phyloP scores from a whole-genome alignment of 2,113 vertebrate genomes.

The Edolisoma coerulescens region DNA sequence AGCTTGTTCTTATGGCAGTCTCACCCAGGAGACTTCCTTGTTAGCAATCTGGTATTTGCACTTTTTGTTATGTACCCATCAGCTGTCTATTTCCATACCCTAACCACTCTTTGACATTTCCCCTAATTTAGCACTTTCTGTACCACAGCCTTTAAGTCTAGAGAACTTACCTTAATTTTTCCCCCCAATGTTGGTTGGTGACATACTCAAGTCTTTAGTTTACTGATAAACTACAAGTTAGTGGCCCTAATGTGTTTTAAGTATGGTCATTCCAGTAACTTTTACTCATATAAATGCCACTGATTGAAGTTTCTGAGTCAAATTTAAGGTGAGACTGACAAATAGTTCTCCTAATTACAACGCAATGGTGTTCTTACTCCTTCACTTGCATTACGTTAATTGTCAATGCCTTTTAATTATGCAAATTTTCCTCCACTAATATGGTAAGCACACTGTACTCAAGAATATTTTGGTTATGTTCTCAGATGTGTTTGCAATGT shows the following conservation, averaged over 20 bases:
- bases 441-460: not conserved
- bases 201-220: not conserved
- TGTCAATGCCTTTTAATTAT: slow-evolving; percentile 32
- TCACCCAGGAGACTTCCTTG: not conserved
- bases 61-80: not conserved
- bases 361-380: not conserved
- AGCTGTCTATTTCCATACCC: not conserved
- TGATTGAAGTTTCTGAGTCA: not conserved
- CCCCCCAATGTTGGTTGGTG: not conserved
- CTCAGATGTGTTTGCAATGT: not conserved
- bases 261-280: not conserved
- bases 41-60: not conserved
- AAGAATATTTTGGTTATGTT: not conserved
- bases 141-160: not conserved
- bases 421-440: not conserved
- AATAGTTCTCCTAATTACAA: not conserved
- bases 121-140: not conserved
- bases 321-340: not conserved
- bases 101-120: not conserved
- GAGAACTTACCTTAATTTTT: not conserved
- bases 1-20: not conserved
- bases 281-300: not conserved
- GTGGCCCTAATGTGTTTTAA: not conserved
- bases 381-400: not conserved
- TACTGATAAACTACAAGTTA: not conserved